A percentile compares a stretch with the other conserved stretches of the same genome.
Evolutionary conservation across 2,113 vertebrate genomes (phyloP).

Genomic region (Psittacus erithacus): DNA sequence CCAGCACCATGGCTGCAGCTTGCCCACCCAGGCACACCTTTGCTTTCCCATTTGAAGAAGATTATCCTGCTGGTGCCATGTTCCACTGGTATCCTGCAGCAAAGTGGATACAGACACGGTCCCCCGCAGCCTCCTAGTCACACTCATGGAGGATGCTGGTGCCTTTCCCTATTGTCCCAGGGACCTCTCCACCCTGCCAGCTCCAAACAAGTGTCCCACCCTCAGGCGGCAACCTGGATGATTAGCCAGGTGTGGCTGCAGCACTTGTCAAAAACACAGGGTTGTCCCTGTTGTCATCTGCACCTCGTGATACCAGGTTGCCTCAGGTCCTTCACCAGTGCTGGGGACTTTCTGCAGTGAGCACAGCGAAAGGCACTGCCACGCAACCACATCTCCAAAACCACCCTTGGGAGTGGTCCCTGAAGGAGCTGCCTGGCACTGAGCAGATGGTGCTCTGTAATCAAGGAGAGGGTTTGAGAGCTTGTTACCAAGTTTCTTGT

Average conservation of each 20-base stretch:
- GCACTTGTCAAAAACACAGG: neutral
- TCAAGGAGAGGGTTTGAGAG: neutral
- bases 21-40: neutral
- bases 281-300: neutral
- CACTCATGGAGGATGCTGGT: neutral
- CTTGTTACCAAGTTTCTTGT: rapidly evolving
- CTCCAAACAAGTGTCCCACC: neutral
- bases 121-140: neutral
- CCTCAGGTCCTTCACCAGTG: neutral
- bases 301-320: neutral
- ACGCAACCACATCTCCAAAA: neutral
- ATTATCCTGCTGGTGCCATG: neutral
- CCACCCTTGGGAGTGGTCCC: neutral
- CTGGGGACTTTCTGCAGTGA: neutral
- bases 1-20: neutral
- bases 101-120: rapidly evolving
- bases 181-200: neutral
- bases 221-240: neutral
- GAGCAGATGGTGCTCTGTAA: neutral
- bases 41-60: neutral
- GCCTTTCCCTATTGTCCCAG: neutral
- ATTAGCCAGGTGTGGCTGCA: neutral
- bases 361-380: neutral
- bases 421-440: neutral
- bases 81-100: neutral